Base-by-base conservation (phyloP, 1,140 invertebrate genomes). In the Chironomus tepperi region DNA sequence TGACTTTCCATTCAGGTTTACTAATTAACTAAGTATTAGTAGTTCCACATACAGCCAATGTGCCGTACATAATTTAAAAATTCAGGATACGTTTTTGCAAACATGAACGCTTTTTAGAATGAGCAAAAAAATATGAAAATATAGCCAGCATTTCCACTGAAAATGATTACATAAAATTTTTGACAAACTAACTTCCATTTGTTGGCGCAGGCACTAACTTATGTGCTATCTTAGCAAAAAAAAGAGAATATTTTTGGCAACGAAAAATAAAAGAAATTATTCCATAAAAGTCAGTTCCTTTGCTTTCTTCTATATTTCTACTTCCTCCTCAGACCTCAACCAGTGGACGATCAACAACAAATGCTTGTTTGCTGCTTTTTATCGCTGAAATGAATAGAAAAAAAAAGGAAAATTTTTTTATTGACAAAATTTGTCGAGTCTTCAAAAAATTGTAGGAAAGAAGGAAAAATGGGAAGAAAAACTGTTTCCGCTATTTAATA, bases 341-440 rank as follows among this genome's bases (percentile, higher is more conserved):
- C 24, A 34, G 47, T n/a, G 47, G 47, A 34, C 24, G 24, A 57
- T n/a, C 47, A 57, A 57, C 47, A 57, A 57, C 12, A 57, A 57
- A n/a, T 57, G 47, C n/a, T 57, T 57, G 47, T 57, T 57, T 57
- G 47, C 47, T 57, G 47, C 47, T 57, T n/a, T 57, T 57, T 57
- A 57, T 57, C 47, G 47, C 12, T 15, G 24, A 34, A 34, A 34
- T 34, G 24, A 34, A 34, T 34, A 34, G 24, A 8, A 57, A 57
- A 57, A 47, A 15, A 47, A 57, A 57, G 47, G 47, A 12, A 57
- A 15, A 57, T 15, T 12, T 9, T 57, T 57, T 57, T 57, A 57
- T 57, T 57, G 47, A 57, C 47, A 57, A 57, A 57, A 57, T 57
- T 57, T 57, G 47, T 57, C 47, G 47, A 57, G 47, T 57, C 47